phyloP scores from a whole-genome alignment of 1,140 invertebrate species.

The Samia ricini region DNA sequence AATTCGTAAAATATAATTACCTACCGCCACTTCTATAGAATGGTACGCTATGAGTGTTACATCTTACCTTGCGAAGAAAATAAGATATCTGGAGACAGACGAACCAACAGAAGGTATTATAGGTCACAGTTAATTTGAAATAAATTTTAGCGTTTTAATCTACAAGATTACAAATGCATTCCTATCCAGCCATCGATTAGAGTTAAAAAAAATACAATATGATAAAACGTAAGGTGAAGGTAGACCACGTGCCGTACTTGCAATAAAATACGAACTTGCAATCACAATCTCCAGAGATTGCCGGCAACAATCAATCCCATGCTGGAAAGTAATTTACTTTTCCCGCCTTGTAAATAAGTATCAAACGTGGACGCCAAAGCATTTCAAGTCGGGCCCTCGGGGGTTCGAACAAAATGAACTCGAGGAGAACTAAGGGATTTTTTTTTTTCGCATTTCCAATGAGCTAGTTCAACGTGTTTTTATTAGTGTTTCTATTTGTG shows the following conservation, averaged over 20 bases:
- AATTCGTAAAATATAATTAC: too few species aligned
- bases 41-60: too few species aligned
- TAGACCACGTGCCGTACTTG: not conserved
- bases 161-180: too few species aligned
- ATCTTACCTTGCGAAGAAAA: too few species aligned
- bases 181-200: too few species aligned
- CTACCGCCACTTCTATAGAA: too few species aligned
- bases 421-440: slow-evolving; percentile 6
- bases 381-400: slow-evolving; percentile 3
- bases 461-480: not conserved
- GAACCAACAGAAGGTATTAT: too few species aligned
- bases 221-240: not conserved
- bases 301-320: slow-evolving; percentile 42
- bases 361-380: slow-evolving; percentile 19
- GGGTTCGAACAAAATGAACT: slow-evolving; percentile 25
- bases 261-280: slow-evolving; percentile 35
- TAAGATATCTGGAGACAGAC: too few species aligned
- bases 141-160: too few species aligned
- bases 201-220: not conserved
- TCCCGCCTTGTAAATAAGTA: slow-evolving; percentile 26
- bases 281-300: slow-evolving; percentile 32
- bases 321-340: slow-evolving; percentile 33
- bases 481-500: not conserved
- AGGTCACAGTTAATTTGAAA: too few species aligned
- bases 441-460: slow-evolving; percentile 13